These are phyloP conservation scores for Eurystomus glaucurus DNA, from an alignment of 2,797 vertebrate species.

Conservation along the genomic window DNA sequence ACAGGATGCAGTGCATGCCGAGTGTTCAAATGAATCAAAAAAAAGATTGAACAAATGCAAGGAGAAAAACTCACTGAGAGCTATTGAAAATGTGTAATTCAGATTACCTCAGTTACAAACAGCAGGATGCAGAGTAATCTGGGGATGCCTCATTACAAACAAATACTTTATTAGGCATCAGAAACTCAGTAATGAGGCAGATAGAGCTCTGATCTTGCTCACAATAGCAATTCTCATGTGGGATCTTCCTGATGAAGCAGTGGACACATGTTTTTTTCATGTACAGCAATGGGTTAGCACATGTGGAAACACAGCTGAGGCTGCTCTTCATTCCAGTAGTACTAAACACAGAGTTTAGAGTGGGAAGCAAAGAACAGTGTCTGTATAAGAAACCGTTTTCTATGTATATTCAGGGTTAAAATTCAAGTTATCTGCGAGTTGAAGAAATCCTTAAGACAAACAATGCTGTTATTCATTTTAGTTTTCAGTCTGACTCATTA, in stretches of 20 bases:
- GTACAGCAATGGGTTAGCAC: not conserved
- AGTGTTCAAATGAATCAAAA: not conserved
- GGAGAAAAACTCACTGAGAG: not conserved
- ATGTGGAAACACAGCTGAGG: not conserved
- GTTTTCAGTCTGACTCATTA: not conserved
- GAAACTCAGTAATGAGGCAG: not conserved
- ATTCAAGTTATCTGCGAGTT: not conserved
- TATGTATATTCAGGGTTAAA: not conserved
- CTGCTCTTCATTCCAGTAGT: not conserved
- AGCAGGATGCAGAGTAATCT: not conserved
- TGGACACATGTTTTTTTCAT: not conserved
- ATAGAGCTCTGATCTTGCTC: not conserved
- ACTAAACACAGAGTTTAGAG: not conserved
- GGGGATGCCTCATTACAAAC: not conserved
- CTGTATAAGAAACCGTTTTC: not conserved
- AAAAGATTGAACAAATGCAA: not conserved
- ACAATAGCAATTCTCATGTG: not conserved
- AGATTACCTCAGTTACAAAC: not conserved
- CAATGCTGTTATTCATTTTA: not conserved
- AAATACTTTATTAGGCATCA: not conserved
- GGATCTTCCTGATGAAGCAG: not conserved
- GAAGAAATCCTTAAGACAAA: conserved; percentile 2
- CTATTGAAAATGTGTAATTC: not conserved
- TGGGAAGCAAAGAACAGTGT: not conserved
- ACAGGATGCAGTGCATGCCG: not conserved